phyloP scores from a whole-genome alignment of 2,888 invertebrate genomes.

The Watsonalla binaria region DNA sequence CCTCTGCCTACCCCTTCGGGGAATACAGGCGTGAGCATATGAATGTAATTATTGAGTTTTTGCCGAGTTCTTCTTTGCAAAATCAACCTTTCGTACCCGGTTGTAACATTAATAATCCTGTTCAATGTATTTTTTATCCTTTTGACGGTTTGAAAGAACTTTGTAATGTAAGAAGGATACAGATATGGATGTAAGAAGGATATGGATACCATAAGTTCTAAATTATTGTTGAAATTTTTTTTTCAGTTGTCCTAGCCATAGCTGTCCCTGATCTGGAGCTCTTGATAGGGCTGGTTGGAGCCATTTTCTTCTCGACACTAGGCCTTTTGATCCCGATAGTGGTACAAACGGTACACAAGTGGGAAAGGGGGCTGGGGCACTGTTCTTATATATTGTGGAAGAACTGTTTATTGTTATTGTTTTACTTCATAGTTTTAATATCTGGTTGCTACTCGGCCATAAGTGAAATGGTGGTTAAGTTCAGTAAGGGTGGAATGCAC shows the following conservation, averaged over 20 bases:
- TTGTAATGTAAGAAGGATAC: too few relatives aligned
- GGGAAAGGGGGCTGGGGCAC: conserved; percentile 82
- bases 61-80: too few relatives aligned
- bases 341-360: conserved; percentile 84
- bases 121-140: too few relatives aligned
- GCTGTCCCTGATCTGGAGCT: conserved; percentile 90
- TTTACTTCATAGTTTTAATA: conserved; percentile 51
- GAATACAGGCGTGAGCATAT: too few relatives aligned
- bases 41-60: too few relatives aligned
- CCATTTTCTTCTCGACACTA: conserved; percentile 84
- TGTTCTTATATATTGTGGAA: conserved; percentile 83
- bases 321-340: conserved; percentile 87
- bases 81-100: too few relatives aligned
- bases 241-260: conserved; percentile 84
- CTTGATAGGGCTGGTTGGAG: conserved; percentile 92
- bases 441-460: conserved; percentile 58
- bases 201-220: too few relatives aligned
- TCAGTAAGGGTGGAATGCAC: conserved; percentile 5
- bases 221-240: conserved; percentile 2
- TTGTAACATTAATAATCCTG: too few relatives aligned
- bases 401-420: conserved; percentile 67
- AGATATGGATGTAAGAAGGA: too few relatives aligned
- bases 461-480: conserved; percentile 39
- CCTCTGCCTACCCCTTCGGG: too few relatives aligned
- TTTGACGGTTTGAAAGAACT: too few relatives aligned